A percentile compares a stretch with the other conserved stretches of the same genome.
Conservation (phyloP, 2,888 invertebrate genomes). For the Acrobasis repandana region DNA sequence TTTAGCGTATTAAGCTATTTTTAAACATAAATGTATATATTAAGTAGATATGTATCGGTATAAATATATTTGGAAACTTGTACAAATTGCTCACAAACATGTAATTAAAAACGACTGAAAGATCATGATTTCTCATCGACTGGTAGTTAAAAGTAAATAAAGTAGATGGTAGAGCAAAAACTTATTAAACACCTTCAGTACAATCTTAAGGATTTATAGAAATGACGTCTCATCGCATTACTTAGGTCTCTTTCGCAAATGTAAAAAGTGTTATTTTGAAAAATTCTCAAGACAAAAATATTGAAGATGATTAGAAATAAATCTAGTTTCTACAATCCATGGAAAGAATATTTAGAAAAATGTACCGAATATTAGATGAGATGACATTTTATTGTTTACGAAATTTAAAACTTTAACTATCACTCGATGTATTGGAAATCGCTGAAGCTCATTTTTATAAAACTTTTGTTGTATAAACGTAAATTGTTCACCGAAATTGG, state of each 20-base stretch:
- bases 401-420: constrained; percentile 42
- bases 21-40: constrained; percentile 62
- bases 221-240: too few species aligned
- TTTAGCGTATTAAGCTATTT: constrained; percentile 52
- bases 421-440: constrained; percentile 50
- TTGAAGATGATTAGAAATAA: too few species aligned
- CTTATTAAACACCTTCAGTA: constrained; percentile 12
- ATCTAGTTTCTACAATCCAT: too few species aligned
- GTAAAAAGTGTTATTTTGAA: too few species aligned
- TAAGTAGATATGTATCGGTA: constrained; percentile 64
- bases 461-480: constrained; percentile 62
- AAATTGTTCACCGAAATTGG: constrained; percentile 56
- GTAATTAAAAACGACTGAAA: constrained; percentile 80
- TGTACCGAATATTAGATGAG: too few species aligned
- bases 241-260: too few species aligned
- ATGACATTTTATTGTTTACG: not conserved
- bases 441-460: constrained; percentile 63
- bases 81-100: constrained; percentile 80
- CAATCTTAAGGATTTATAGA: constrained; percentile 17
- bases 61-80: constrained; percentile 78
- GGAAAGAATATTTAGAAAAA: too few species aligned
- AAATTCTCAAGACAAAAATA: too few species aligned
- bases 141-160: constrained; percentile 63
- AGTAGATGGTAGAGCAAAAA: constrained; percentile 17
- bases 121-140: constrained; percentile 75